Evolutionary conservation across 2,888 invertebrate species (phyloP).

Genomic region (Resseliella maxima): DNA sequence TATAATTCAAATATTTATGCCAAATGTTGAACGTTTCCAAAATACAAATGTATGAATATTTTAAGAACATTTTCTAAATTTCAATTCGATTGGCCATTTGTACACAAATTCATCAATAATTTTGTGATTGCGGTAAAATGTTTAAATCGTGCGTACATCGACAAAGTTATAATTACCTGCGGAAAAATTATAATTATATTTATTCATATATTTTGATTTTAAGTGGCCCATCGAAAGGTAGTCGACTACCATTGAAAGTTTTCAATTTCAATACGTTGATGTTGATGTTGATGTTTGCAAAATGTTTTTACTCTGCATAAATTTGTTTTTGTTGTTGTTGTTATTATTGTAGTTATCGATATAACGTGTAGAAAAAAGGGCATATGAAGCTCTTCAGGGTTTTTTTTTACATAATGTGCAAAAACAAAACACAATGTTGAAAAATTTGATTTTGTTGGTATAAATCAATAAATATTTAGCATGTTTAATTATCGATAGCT

Average conservation of each 20-base stretch:
- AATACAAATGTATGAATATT: too few relatives aligned
- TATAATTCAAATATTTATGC: too few relatives aligned
- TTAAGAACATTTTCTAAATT: too few relatives aligned
- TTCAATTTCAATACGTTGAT: neutral
- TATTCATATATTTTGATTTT: neutral
- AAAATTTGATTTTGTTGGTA: neutral
- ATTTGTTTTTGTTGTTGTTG: neutral
- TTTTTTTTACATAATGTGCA: neutral
- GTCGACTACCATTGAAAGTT: constrained; percentile 38
- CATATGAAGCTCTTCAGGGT: neutral
- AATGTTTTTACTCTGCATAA: neutral
- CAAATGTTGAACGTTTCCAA: too few relatives aligned
- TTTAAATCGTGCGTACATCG: neutral
- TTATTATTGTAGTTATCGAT: neutral
- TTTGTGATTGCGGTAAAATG: neutral
- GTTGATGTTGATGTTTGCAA: neutral
- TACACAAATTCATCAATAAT: neutral
- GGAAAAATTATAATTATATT: constrained; percentile 33
- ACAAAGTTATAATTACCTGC: constrained; percentile 14
- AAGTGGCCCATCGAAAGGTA: neutral
- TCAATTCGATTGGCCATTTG: neutral
- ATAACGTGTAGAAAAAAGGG: neutral
- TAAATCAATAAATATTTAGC: constrained; percentile 4
- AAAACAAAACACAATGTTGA: neutral
- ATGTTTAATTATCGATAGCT: neutral